These are phyloP conservation scores for Bagarius yarrelli DNA, from an alignment of 2,113 vertebrate genomes.

Conservation along the genomic window DNA sequence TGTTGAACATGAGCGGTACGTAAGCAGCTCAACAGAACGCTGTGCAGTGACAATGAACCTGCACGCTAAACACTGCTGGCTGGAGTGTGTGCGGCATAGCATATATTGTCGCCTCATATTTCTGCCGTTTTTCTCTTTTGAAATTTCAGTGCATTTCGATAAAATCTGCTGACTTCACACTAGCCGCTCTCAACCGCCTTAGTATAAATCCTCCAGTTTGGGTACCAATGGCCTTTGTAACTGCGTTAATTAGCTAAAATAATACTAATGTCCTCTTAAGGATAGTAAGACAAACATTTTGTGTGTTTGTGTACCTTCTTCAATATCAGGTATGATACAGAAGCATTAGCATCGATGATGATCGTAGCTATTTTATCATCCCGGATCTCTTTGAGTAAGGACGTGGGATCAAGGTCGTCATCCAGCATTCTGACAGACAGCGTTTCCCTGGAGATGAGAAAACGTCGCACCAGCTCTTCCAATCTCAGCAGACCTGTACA, in stretches of 20 bases:
- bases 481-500: slow-evolving; percentile 80
- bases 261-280: background rate
- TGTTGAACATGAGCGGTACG: too few species aligned
- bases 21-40: too few species aligned
- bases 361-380: slow-evolving; percentile 89
- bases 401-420: slow-evolving; percentile 81
- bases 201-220: too few species aligned
- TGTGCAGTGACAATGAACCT: too few species aligned
- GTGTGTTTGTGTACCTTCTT: slow-evolving; percentile 73
- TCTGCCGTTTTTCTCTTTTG: too few species aligned
- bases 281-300: background rate
- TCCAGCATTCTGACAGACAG: slow-evolving; percentile 86
- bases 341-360: slow-evolving; percentile 86
- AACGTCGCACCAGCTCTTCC: slow-evolving; percentile 84
- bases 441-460: slow-evolving; percentile 87
- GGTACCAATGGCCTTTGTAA: too few species aligned
- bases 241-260: background rate
- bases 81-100: too few species aligned
- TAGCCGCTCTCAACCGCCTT: too few species aligned
- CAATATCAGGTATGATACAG: slow-evolving; percentile 83
- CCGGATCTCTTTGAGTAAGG: slow-evolving; percentile 85
- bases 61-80: too few species aligned
- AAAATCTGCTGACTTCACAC: too few species aligned
- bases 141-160: too few species aligned
- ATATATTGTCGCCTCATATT: too few species aligned